These are phyloP conservation scores for Stenopsyche tienmushanensis DNA, from an alignment of 1,140 invertebrate genomes.

Conservation along the genomic window DNA sequence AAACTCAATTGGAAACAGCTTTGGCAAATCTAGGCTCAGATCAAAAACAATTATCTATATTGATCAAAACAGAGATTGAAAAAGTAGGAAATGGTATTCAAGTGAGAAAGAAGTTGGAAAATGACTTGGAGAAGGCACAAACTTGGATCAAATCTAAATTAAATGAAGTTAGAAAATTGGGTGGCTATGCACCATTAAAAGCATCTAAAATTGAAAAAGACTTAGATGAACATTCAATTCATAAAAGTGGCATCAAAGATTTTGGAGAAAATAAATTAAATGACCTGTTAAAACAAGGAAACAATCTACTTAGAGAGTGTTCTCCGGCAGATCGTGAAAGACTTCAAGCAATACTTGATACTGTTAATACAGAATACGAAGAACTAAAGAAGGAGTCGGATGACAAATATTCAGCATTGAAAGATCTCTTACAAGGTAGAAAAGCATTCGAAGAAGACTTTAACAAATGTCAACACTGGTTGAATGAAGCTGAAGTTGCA, in stretches of 20 bases:
- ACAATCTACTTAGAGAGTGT: constrained; percentile 77
- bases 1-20: constrained; percentile 68
- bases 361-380: constrained; percentile 68
- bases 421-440: constrained; percentile 72
- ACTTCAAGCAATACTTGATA: constrained; percentile 66
- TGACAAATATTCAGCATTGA: constrained; percentile 70
- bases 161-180: constrained; percentile 72
- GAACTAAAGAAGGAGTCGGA: constrained; percentile 69
- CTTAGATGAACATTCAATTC: constrained; percentile 69
- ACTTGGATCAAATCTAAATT: constrained; percentile 77
- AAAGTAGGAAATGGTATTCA: constrained; percentile 66
- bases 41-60: constrained; percentile 69
- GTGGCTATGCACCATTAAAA: constrained; percentile 72
- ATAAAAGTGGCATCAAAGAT: constrained; percentile 73
- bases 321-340: constrained; percentile 67
- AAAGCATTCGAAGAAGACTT: constrained; percentile 79
- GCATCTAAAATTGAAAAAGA: constrained; percentile 76
- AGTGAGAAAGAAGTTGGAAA: constrained; percentile 73
- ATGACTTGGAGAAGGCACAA: constrained; percentile 72
- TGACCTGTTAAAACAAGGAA: constrained; percentile 74
- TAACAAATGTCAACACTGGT: constrained; percentile 79
- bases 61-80: constrained; percentile 73
- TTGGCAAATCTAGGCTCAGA: constrained; percentile 66
- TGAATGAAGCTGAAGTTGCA: constrained; percentile 84
- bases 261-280: constrained; percentile 75